Conservation (phyloP, 2,888 invertebrate species). For the Perizoma flavofasciatum region DNA sequence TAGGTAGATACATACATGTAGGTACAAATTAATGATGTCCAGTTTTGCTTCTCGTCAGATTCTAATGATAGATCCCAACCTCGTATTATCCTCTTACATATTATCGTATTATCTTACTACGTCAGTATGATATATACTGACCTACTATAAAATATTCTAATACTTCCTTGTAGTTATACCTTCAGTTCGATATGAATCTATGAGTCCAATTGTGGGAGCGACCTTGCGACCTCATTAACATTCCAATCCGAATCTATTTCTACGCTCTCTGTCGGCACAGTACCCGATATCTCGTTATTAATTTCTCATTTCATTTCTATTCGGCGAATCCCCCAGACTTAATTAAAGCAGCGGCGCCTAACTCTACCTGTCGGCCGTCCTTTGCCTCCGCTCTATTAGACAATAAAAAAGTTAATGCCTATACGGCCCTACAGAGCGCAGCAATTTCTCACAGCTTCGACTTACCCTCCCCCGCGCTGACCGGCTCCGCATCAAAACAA, state of each 20-base stretch:
- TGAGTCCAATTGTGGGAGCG: conserved; percentile 25
- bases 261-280: conserved; percentile 34
- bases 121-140: too few species aligned
- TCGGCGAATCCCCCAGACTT: conserved; percentile 67
- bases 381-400: conserved; percentile 78
- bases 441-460: conserved; percentile 77
- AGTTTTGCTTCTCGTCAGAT: too few species aligned
- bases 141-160: too few species aligned
- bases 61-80: too few species aligned
- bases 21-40: too few species aligned
- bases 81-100: too few species aligned
- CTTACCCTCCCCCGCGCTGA: conserved; percentile 47
- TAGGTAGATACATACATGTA: too few species aligned
- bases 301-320: conserved; percentile 58
- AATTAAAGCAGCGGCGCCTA: conserved; percentile 79
- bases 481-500: conserved; percentile 64
- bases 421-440: conserved; percentile 68
- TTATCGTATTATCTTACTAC: too few species aligned
- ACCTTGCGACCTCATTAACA: conserved; percentile 30
- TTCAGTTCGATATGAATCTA: conserved; percentile 2
- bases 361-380: conserved; percentile 77
- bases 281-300: conserved; percentile 53
- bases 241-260: conserved; percentile 36
- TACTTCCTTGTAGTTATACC: too few species aligned
- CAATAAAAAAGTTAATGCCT: conserved; percentile 80